These are phyloP conservation scores for Streptopelia turtur DNA, from an alignment of 2,797 vertebrate genomes.

Conservation along the genomic window DNA sequence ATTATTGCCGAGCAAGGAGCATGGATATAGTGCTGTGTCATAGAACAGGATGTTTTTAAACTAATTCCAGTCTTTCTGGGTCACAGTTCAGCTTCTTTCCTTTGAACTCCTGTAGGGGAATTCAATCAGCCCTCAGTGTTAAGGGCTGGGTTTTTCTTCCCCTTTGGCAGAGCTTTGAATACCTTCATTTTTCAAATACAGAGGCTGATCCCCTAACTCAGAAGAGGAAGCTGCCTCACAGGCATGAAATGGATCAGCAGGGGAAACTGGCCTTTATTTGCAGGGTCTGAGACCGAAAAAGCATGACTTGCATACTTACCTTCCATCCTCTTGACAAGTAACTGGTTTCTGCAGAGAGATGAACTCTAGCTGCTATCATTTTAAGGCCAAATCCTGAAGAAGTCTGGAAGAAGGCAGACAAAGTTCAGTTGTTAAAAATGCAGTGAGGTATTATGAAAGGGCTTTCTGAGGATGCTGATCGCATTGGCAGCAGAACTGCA, in stretches of 20 bases:
- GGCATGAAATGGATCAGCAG: background rate
- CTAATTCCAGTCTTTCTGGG: background rate
- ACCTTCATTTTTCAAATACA: conserved; percentile 57
- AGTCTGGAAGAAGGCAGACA: background rate
- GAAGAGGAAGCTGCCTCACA: background rate
- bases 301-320: background rate
- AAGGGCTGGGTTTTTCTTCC: background rate
- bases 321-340: background rate
- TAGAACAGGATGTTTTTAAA: conserved; percentile 3
- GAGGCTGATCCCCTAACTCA: conserved; percentile 13
- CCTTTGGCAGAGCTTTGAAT: background rate
- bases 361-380: background rate
- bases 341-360: background rate
- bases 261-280: background rate
- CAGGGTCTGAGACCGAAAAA: background rate
- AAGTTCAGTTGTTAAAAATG: background rate
- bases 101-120: conserved; percentile 13
- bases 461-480: background rate
- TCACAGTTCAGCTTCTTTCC: conserved; percentile 38
- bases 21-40: background rate
- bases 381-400: background rate
- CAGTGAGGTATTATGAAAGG: background rate
- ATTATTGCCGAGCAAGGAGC: background rate
- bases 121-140: background rate
- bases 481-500: background rate